These are phyloP conservation scores for Melanocharis versteri DNA, from an alignment of 2,113 vertebrate genomes.

Conservation along the genomic window DNA sequence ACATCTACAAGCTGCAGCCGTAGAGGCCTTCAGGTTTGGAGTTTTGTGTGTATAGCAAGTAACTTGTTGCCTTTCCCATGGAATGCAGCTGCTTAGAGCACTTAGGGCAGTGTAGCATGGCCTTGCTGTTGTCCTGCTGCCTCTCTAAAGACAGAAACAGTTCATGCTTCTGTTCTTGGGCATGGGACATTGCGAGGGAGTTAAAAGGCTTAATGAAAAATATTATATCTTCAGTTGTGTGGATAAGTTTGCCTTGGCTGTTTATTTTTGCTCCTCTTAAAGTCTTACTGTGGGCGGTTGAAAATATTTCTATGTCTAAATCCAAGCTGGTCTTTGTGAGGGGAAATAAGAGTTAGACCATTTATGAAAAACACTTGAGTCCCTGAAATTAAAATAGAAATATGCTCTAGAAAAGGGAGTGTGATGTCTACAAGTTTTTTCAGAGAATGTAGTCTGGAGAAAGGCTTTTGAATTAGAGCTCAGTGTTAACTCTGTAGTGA, in stretches of 20 bases:
- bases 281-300: neutral
- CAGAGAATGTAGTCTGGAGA: neutral
- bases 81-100: neutral
- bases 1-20: neutral
- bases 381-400: neutral
- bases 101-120: neutral
- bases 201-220: neutral
- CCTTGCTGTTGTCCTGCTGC: neutral
- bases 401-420: neutral
- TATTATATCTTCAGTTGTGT: neutral
- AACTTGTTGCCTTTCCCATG: neutral
- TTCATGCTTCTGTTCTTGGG: neutral
- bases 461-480: neutral
- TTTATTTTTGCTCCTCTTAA: neutral
- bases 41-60: neutral
- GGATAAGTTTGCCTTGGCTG: neutral
- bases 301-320: neutral
- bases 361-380: neutral
- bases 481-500: neutral
- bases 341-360: neutral
- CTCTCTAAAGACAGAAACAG: neutral
- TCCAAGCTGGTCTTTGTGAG: neutral
- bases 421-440: neutral
- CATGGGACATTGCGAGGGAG: neutral
- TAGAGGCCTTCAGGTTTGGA: neutral